Conservation (phyloP, 2,797 vertebrate genomes). For the Spizella passerina region DNA sequence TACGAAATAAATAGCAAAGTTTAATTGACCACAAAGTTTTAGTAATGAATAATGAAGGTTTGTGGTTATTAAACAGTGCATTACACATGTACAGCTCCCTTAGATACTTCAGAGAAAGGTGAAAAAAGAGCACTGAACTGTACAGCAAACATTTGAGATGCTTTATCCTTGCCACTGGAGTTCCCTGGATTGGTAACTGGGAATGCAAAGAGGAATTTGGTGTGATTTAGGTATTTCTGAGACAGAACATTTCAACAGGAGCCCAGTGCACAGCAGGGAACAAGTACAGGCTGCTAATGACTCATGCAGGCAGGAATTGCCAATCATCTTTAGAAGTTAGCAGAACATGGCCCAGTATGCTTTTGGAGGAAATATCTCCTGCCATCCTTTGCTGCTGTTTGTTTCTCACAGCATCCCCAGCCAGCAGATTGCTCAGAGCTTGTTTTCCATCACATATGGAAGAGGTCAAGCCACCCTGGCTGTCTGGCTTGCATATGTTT, state of each 20-base stretch:
- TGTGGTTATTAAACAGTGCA: background rate
- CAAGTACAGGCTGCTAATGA: background rate
- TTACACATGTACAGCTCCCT: rapidly evolving
- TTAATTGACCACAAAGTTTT: background rate
- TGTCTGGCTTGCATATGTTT: background rate
- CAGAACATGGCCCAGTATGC: rapidly evolving
- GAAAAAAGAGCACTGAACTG: background rate
- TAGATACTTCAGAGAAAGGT: background rate
- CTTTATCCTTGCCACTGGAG: background rate
- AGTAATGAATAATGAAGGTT: background rate
- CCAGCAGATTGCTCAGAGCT: background rate
- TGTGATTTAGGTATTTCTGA: background rate
- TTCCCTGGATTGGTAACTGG: background rate
- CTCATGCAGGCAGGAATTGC: background rate
- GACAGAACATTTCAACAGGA: rapidly evolving
- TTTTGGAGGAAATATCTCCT: background rate
- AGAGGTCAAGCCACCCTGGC: background rate
- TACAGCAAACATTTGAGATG: background rate
- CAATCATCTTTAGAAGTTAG: background rate
- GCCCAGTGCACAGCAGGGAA: rapidly evolving
- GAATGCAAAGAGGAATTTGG: background rate
- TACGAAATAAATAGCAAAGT: background rate
- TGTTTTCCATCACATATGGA: background rate
- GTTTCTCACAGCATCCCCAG: background rate
- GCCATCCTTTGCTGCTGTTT: background rate